A percentile compares a stretch with the other conserved stretches of the same genome.
Evolutionary conservation across 1,140 invertebrate species (phyloP).

Genomic region (Drosophila kepulauana): DNA sequence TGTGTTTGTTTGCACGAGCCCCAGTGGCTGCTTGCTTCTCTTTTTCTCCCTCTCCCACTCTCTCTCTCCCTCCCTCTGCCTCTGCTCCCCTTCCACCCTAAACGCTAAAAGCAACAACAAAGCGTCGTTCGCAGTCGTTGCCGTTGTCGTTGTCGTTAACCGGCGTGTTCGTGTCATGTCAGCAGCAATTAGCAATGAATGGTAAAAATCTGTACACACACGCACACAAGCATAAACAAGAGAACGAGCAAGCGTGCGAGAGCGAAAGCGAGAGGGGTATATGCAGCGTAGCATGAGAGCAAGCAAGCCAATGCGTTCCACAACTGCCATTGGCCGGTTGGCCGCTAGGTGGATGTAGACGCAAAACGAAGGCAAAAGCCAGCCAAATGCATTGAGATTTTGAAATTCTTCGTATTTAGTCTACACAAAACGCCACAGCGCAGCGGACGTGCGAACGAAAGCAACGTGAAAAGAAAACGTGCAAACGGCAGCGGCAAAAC

Average conservation of each 20-base stretch:
- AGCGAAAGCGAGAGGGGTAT: slow-evolving; percentile 13
- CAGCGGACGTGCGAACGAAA: slow-evolving; percentile 65
- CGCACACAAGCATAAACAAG: neutral
- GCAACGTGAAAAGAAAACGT: slow-evolving; percentile 11
- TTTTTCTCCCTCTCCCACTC: neutral
- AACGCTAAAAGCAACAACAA: slow-evolving; percentile 51
- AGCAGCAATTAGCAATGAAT: slow-evolving; percentile 69
- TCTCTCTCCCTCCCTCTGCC: neutral
- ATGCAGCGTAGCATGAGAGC: slow-evolving; percentile 5
- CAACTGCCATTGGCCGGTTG: slow-evolving; percentile 60
- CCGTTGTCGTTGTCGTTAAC: neutral
- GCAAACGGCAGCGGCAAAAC: slow-evolving; percentile 2
- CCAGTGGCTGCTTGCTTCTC: slow-evolving; percentile 7
- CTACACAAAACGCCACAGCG: slow-evolving; percentile 75
- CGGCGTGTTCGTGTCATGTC: slow-evolving; percentile 56
- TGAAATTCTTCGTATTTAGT: slow-evolving; percentile 75
- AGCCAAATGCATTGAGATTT: slow-evolving; percentile 63
- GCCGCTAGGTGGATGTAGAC: neutral
- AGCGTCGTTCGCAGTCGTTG: slow-evolving; percentile 17
- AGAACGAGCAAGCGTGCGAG: slow-evolving; percentile 19
- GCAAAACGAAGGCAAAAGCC: slow-evolving; percentile 30
- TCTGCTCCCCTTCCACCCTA: neutral
- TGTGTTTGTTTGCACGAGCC: slow-evolving; percentile 11
- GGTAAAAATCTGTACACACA: slow-evolving; percentile 60
- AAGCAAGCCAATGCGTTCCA: slow-evolving; percentile 55